Base-by-base conservation (phyloP, 2,797 vertebrate species). In the Argya squamiceps region DNA sequence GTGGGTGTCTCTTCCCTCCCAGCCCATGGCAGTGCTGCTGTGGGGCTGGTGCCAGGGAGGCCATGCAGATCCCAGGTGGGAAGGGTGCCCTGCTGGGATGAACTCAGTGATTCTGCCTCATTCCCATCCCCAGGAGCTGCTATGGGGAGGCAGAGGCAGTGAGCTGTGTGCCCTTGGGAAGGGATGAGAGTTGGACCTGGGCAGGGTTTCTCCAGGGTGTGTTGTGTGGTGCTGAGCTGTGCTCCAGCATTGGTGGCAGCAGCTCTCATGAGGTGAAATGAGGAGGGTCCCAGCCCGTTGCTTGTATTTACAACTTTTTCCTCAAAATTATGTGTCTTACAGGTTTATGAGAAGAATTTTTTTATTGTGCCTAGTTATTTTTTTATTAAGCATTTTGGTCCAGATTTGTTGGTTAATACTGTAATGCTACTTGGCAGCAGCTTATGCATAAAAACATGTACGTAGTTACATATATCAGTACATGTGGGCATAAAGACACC, bases 161-260 rank as follows among this genome's bases (percentile, higher is more conserved):
- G 52, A 55, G 41, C 4, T 5, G 2, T 29, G 22, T 84, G 46
- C 2, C 10, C 36, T 22, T 49, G 22, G 32, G 13, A 37, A 10
- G 12, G 5, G 13, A 17, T 0, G 0, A 36, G 23, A 36, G 24
- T 34, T 2, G 0, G 39, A 24, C 15, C 13, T 23, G 3, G 2
- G 30, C 44, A 36, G 20, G 3, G 37, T 64, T 77, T 78, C 43
- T 53, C 10, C 16, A 16, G 23, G 10, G 19, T 0, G 1, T 0
- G 1, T 3, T 15, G 8, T 8, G 8, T 0, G 6, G 7, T 5
- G 32, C 43, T 41, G 47, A 36, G 43, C 12, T 75, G 46, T 23
- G 32, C 55, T 43, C 29, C 0, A 0, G 17, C 4, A 0, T 4
- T 4, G 26, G 12, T 20, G 2, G 4, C 1, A 7, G 3, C 32